These are phyloP conservation scores for Ochropleura leucogaster DNA, from an alignment of 2,888 invertebrate genomes.

Conservation along the genomic window DNA sequence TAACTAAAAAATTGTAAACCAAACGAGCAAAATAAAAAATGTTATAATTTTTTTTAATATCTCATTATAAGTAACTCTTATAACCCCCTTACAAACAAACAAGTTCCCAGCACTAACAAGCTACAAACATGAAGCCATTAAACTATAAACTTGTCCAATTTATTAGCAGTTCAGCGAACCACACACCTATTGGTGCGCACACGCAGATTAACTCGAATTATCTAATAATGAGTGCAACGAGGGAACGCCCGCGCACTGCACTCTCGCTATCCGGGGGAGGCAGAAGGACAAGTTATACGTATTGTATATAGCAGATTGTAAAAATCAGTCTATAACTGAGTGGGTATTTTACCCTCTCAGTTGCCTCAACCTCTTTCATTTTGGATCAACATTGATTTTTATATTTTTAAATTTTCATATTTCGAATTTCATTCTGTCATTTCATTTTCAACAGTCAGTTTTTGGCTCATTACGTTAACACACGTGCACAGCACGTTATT, in stretches of 20 bases:
- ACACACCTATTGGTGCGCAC: constrained; percentile 79
- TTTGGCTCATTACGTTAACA: too few relatives aligned
- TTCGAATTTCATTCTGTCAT: too few relatives aligned
- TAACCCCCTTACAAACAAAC: not conserved
- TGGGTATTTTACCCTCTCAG: too few relatives aligned
- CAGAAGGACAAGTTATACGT: constrained; percentile 37
- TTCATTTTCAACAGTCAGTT: too few relatives aligned
- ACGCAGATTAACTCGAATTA: constrained; percentile 82
- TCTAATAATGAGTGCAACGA: constrained; percentile 78
- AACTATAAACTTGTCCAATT: constrained; percentile 73
- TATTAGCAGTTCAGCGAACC: constrained; percentile 82
- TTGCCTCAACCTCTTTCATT: too few relatives aligned
- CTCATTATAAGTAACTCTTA: not conserved
- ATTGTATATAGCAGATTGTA: too few relatives aligned
- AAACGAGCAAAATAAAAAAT: constrained; percentile 8
- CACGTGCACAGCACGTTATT: too few relatives aligned
- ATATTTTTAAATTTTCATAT: too few relatives aligned
- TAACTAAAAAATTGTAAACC: not conserved
- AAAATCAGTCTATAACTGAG: too few relatives aligned
- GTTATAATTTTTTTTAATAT: not conserved
- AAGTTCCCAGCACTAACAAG: constrained; percentile 44
- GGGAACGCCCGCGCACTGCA: constrained; percentile 72
- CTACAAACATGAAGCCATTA: constrained; percentile 64
- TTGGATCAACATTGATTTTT: too few relatives aligned
- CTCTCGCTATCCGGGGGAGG: constrained; percentile 9